phyloP scores from a whole-genome alignment of 2,888 invertebrate genomes.

The Synergus itoensis region DNA sequence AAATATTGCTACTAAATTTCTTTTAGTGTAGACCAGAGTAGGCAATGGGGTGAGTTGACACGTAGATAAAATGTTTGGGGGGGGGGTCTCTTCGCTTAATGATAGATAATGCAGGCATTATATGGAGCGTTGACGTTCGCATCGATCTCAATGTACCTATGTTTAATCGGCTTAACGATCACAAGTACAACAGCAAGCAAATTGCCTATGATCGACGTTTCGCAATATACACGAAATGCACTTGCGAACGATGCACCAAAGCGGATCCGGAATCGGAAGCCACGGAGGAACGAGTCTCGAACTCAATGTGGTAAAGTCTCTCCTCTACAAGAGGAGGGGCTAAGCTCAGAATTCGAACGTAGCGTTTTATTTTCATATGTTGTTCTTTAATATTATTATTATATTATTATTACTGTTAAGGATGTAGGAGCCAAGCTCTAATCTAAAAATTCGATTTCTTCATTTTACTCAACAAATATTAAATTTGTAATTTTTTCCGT shows the following conservation, averaged over 20 bases:
- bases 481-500: no score
- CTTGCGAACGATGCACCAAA: conserved; percentile 24
- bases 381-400: no score
- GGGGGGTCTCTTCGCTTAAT: conserved; percentile 54
- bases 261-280: conserved; percentile 1
- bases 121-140: conserved; percentile 55
- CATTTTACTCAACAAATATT: no score
- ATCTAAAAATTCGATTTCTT: no score
- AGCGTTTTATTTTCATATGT: no score
- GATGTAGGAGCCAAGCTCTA: no score
- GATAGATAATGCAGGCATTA: conserved; percentile 63
- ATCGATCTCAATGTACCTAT: conserved; percentile 59
- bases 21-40: not conserved
- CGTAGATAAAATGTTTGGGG: not conserved
- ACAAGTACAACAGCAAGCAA: conserved; percentile 58
- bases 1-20: no score
- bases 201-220: conserved; percentile 62
- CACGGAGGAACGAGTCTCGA: not conserved
- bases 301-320: not conserved
- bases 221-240: conserved; percentile 34
- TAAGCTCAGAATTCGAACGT: no score
- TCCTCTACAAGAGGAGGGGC: no score
- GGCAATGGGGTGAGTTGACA: not conserved
- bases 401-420: no score
- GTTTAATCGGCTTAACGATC: conserved; percentile 65